Conservation (phyloP, 2,113 vertebrate species). For the Oncorhynchus mykiss region DNA sequence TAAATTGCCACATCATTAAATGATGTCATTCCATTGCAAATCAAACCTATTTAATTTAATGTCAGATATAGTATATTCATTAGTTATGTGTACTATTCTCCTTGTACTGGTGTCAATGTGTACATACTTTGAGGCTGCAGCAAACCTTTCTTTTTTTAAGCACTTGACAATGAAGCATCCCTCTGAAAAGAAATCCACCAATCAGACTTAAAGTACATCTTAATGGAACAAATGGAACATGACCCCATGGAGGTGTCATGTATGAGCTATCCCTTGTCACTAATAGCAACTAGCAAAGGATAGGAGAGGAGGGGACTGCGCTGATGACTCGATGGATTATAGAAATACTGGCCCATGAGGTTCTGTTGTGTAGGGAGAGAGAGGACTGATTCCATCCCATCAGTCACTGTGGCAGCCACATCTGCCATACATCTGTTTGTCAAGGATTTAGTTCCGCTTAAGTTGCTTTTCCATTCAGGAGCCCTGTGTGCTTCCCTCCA, state of each 20-base stretch:
- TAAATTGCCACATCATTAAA: neutral
- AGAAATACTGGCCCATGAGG: neutral
- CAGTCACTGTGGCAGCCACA: conserved; percentile 60
- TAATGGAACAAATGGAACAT: neutral
- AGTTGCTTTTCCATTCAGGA: conserved; percentile 55
- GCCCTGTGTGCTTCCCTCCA: conserved; percentile 29
- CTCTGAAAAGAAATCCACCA: neutral
- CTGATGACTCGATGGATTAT: conserved; percentile 6
- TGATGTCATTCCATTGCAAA: neutral
- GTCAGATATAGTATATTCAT: neutral
- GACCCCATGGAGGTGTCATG: neutral
- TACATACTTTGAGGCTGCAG: neutral
- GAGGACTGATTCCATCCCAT: conserved; percentile 35
- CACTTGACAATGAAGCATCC: neutral
- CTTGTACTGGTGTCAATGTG: neutral
- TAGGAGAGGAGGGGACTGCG: neutral
- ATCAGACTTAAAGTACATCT: neutral
- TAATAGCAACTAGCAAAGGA: neutral
- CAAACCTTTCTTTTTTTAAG: neutral
- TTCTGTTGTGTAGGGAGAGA: conserved; percentile 10
- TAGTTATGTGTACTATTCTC: neutral
- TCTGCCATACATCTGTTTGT: conserved; percentile 71
- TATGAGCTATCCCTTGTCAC: neutral
- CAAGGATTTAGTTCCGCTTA: conserved; percentile 67
- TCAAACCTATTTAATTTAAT: neutral